Evolutionary conservation across 2,888 invertebrate genomes (phyloP), one percentile per base, ranked within the genome.

Genomic region (Andrena minutula): DNA sequence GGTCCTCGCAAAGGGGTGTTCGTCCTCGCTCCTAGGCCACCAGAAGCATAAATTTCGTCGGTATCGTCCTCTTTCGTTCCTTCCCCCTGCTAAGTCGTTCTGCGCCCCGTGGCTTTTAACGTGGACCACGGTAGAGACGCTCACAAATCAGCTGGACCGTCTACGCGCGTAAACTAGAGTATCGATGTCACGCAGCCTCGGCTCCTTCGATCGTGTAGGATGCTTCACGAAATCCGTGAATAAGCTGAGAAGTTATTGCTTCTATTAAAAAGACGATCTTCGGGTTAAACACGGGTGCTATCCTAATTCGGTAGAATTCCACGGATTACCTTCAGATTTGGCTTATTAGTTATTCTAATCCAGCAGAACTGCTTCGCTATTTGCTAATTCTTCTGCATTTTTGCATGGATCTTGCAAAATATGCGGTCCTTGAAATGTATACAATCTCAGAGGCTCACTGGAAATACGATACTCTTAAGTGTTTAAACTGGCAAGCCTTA

Each of bases 11-110:
- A 78, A 65, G 56, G 41, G 60, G 53, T 49, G 68, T 32, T 64
- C 79, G 75, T 85, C 65, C 86, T 71, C 74, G 79, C 63, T 77
- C 70, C 66, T 72, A 81, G 79, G 56, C 75, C 63, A 79, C 63
- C 61, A 49, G 75, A 79, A 74, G 70, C 77, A 86, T 86, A 82
- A 86, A 86, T 86, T 86, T 84, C 66, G 56, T 60, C 66, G 70
- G 35, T 78, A 77, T 82, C 82, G 56, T 75, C 68, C 70, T 73
- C 70, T 35, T 58, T 72, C 75, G 60, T 61, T 53, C 60, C 10
- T 30, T 49, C 41, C 64, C 69, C 53, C 47, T 12, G 70, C 30
- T 61, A 49, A 76, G 71, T 69, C 41, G 66, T 30, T 41, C 75
- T 64, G 82, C 72, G 28, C 63, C 65, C 77, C 60, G 71, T 79